Percentiles rank a stretch among this genome's conserved stretches.
phyloP scores from a whole-genome alignment of 1,140 invertebrate species.

The Lucilia cuprina region DNA sequence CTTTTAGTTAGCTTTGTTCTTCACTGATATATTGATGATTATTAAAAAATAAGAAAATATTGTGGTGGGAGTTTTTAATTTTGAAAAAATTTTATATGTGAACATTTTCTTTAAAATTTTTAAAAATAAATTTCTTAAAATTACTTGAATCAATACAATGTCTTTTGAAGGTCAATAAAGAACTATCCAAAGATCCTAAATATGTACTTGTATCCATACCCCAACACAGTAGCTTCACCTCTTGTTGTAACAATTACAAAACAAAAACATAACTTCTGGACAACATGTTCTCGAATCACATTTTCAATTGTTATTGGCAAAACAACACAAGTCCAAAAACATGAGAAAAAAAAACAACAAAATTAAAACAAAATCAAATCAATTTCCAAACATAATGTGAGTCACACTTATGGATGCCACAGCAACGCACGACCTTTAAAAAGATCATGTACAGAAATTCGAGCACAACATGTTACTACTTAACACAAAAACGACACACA shows the following conservation, averaged over 20 bases:
- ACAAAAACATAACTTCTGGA: background rate
- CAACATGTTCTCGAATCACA: background rate
- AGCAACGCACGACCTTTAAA: conserved; percentile 22
- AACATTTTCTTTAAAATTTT: no score
- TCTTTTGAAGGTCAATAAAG: no score
- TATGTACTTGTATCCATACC: no score
- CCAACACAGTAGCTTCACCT: background rate
- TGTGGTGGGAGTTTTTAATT: background rate
- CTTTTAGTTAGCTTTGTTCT: background rate
- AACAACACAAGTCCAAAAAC: background rate
- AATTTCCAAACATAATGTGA: background rate
- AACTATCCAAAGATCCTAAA: no score
- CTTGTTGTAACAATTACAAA: conserved; percentile 2
- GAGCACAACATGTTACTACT: conserved; percentile 11
- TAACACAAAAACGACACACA: background rate
- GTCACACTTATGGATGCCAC: background rate
- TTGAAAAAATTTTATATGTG: no score
- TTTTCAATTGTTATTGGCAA: background rate
- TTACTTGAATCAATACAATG: no score
- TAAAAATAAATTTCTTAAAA: no score
- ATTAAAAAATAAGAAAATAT: background rate
- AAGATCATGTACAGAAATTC: conserved; percentile 34
- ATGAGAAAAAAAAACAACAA: background rate
- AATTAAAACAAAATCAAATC: background rate
- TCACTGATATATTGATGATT: background rate